Base-by-base conservation (phyloP, 2,888 invertebrate species). In the Schizotus pectinicornis region DNA sequence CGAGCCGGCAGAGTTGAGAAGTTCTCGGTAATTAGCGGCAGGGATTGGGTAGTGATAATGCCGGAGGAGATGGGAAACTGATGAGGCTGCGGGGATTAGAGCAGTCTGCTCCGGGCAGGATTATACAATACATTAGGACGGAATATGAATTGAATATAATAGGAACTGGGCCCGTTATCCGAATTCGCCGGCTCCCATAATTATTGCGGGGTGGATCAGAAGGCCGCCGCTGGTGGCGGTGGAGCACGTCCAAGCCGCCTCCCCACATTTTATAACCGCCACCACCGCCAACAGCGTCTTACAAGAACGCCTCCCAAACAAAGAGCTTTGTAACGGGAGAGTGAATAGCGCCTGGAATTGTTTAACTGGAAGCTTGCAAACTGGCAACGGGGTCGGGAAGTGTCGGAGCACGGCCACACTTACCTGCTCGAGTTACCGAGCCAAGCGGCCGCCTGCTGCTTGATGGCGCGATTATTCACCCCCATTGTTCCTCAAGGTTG, bases 1-100 rank as follows among this genome's bases (percentile, higher is more conserved):
- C 59, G 60, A 56, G 58, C 62, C 57, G 54, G 57, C 59, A 60
- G 64, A 65, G 65, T 63, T 68, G 71, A 72, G 73, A 77, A 77
- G 74, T 77, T 75, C 67, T 45, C 61, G 68, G 76, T 77, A 78
- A 78, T 78, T 77, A 77, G 75, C 75, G 72, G 73, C 74, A 62
- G 70, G 74, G 74, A 75, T 72, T 66, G 72, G 71, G 72, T 72
- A 65, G 75, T 70, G 76, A 77, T 77, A 77, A 77, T 77, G 69
- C 76, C 68, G 67, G 64, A 68, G 71, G 72, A 75, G 74, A 76
- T 75, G 75, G 69, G 74, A 74, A 76, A 76, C 76, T 75, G 76
- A 77, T 77, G 76, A 75, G 74, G 72, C 75, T 74, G 74, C 70
- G 65, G 74, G 74, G 75, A 76, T 76, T 75, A 74, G 65, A 68